These are phyloP conservation scores for Tholera decimalis DNA, from an alignment of 2,888 invertebrate species.

Conservation along the genomic window DNA sequence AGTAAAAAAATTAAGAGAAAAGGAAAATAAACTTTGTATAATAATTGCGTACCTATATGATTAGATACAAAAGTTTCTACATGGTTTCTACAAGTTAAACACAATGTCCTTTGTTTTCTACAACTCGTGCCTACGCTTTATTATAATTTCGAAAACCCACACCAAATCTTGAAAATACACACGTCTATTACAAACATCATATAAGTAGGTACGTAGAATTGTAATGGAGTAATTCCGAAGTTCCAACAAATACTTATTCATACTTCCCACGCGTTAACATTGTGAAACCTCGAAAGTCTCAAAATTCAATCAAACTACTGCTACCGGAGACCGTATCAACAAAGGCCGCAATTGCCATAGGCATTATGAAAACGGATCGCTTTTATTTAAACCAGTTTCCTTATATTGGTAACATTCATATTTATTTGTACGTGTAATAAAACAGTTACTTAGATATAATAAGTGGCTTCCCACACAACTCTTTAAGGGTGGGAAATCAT, in stretches of 20 bases:
- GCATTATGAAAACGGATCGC: not conserved
- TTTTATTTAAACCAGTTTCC: not conserved
- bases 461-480: too few relatives aligned
- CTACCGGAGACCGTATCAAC: not conserved
- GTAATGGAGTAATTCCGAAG: conserved; percentile 3
- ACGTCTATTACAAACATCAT: not conserved
- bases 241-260: conserved; percentile 3
- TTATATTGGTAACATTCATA: too few relatives aligned
- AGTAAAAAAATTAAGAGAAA: too few relatives aligned
- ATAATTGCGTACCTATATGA: too few relatives aligned
- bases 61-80: too few relatives aligned
- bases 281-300: not conserved
- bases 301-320: not conserved
- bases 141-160: not conserved
- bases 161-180: not conserved
- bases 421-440: too few relatives aligned
- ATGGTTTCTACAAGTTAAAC: not conserved
- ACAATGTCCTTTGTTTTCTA: not conserved
- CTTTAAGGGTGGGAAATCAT: too few relatives aligned
- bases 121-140: not conserved
- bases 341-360: not conserved
- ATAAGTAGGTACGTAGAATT: not conserved
- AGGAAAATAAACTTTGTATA: too few relatives aligned
- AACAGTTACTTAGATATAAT: too few relatives aligned
- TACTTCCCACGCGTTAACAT: not conserved